Percentiles rank a stretch among this genome's conserved stretches.
Evolutionary conservation across 2,888 invertebrate species (phyloP).

Genomic region (Eristalinus aeneus): DNA sequence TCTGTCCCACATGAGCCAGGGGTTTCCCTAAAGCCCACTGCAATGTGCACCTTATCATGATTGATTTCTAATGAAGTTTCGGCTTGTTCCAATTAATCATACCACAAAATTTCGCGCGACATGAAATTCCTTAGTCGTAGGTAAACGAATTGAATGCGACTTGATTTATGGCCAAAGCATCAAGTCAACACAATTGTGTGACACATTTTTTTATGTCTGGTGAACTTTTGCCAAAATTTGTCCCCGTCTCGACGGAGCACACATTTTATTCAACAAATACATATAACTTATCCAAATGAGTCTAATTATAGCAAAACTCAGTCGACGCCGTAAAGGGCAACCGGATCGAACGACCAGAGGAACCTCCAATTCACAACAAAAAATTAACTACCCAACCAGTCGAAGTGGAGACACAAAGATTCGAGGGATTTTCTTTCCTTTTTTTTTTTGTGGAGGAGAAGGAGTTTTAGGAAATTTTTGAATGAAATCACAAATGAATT

Average conservation of each 20-base stretch:
- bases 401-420: neutral
- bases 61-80: conserved; percentile 17
- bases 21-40: neutral
- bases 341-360: neutral
- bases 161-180: conserved; percentile 61
- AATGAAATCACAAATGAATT: conserved; percentile 54
- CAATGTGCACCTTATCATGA: conserved; percentile 12
- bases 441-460: neutral
- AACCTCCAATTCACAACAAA: neutral
- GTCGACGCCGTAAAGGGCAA: conserved; percentile 42
- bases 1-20: neutral
- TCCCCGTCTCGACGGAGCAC: neutral
- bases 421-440: neutral
- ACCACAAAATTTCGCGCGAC: neutral
- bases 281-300: conserved; percentile 31
- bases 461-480: conserved; percentile 12
- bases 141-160: conserved; percentile 26
- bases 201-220: conserved; percentile 7
- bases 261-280: conserved; percentile 3
- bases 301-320: conserved; percentile 42
- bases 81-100: neutral
- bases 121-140: neutral
- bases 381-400: neutral
- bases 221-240: conserved; percentile 35
- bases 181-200: conserved; percentile 44